Evolutionary conservation across 2,797 vertebrate species (phyloP).

Genomic region (Chrysolophus pictus): DNA sequence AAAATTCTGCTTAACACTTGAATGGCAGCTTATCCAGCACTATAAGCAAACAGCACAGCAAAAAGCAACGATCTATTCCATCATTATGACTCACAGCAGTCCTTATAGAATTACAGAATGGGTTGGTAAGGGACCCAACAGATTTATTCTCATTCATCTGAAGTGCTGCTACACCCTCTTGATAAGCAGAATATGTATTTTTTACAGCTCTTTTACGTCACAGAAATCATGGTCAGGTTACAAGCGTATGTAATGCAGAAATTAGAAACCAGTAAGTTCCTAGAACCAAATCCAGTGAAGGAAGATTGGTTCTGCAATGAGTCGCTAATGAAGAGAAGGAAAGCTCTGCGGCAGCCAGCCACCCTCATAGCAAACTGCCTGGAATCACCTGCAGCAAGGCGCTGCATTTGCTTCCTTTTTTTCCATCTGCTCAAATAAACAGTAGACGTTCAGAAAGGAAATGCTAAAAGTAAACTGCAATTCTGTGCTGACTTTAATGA

Average conservation of each 20-base stretch:
- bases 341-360: neutral
- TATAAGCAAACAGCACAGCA: neutral
- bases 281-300: constrained; percentile 13
- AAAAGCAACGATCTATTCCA: neutral
- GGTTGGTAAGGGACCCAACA: neutral
- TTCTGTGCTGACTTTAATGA: neutral
- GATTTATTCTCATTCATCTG: neutral
- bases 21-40: neutral
- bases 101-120: neutral
- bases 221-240: neutral
- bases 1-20: neutral
- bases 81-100: neutral
- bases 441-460: constrained; percentile 31
- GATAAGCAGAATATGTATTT: neutral
- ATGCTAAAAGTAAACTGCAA: neutral
- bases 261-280: constrained; percentile 45
- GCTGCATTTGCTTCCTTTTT: neutral
- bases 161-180: neutral
- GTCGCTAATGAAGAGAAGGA: neutral
- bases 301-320: neutral
- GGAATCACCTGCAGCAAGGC: constrained; percentile 15
- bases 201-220: neutral
- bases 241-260: neutral
- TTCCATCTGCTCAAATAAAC: constrained; percentile 20
- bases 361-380: neutral